phyloP scores from a whole-genome alignment of 2,888 invertebrate genomes.

The Mesorhabditis belari region DNA sequence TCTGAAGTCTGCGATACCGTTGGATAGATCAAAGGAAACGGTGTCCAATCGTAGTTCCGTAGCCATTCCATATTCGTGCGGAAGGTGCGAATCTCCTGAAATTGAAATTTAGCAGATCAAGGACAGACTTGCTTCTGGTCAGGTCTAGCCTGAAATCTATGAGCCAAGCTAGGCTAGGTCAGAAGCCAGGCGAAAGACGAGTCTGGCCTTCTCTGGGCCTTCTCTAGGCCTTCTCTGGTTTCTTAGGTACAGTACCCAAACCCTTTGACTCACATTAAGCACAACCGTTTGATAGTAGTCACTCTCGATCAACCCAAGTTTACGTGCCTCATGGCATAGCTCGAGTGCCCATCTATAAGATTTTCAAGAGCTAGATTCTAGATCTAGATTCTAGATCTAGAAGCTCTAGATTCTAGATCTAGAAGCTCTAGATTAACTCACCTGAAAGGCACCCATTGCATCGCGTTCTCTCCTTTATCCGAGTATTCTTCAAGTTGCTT shows the following conservation, averaged over 20 bases:
- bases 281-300: conserved; percentile 29
- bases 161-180: not conserved
- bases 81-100: conserved; percentile 28
- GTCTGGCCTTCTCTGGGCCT: too few species aligned
- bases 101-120: not conserved
- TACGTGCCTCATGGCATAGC: conserved; percentile 30
- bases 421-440: not conserved
- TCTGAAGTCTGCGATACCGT: conserved; percentile 8
- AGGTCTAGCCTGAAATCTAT: not conserved
- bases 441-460: conserved; percentile 32
- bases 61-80: conserved; percentile 35
- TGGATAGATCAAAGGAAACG: conserved; percentile 29
- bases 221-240: too few species aligned
- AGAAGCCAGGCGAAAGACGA: not conserved
- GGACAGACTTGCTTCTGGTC: not conserved
- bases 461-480: conserved; percentile 13
- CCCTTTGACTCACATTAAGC: conserved; percentile 4
- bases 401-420: not conserved
- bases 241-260: not conserved
- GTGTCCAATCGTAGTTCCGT: conserved; percentile 36
- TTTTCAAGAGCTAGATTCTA: too few species aligned
- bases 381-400: too few species aligned
- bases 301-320: conserved; percentile 34
- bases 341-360: conserved; percentile 28
- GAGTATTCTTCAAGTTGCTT: conserved; percentile 22